These are phyloP conservation scores for Lomographa bimaculata DNA, from an alignment of 2,888 invertebrate genomes.

Conservation along the genomic window DNA sequence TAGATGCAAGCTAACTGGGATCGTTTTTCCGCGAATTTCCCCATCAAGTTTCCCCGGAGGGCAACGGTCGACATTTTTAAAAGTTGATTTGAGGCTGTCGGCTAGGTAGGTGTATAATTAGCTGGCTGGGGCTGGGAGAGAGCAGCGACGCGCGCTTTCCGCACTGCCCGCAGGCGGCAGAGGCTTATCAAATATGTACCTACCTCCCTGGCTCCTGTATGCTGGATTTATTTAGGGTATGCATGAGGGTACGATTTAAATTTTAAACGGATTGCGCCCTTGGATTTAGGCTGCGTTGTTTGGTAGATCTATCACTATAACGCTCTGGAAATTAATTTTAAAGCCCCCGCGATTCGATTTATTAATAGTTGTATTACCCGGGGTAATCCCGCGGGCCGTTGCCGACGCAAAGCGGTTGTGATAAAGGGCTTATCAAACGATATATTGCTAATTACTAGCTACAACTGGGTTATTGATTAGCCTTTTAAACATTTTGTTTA, in stretches of 20 bases:
- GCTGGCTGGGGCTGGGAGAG: slow-evolving; percentile 69
- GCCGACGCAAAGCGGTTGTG: slow-evolving; percentile 49
- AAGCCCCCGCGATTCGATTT: slow-evolving; percentile 60
- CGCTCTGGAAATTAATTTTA: slow-evolving; percentile 58
- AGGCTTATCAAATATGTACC: slow-evolving; percentile 83
- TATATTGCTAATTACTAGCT: slow-evolving; percentile 48
- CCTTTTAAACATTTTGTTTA: no score
- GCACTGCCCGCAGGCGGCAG: slow-evolving; percentile 54
- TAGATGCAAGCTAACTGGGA: slow-evolving; percentile 28
- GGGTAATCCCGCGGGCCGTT: slow-evolving; percentile 50
- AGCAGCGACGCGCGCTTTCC: slow-evolving; percentile 53
- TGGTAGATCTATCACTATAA: slow-evolving; percentile 77
- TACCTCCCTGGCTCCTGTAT: slow-evolving; percentile 70
- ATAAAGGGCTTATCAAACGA: slow-evolving; percentile 59
- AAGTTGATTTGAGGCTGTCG: slow-evolving; percentile 62
- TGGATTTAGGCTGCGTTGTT: slow-evolving; percentile 76
- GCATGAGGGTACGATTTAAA: slow-evolving; percentile 83
- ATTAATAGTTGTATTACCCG: slow-evolving; percentile 68
- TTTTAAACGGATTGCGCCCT: slow-evolving; percentile 83
- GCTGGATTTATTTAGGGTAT: slow-evolving; percentile 83
- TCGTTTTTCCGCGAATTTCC: slow-evolving; percentile 39
- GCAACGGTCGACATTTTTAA: slow-evolving; percentile 45
- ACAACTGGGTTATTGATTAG: slow-evolving; percentile 41
- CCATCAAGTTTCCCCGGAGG: slow-evolving; percentile 19
- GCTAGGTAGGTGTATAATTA: slow-evolving; percentile 71